Conservation (phyloP, 2,797 vertebrate genomes). For the Eulemur coronatus region DNA sequence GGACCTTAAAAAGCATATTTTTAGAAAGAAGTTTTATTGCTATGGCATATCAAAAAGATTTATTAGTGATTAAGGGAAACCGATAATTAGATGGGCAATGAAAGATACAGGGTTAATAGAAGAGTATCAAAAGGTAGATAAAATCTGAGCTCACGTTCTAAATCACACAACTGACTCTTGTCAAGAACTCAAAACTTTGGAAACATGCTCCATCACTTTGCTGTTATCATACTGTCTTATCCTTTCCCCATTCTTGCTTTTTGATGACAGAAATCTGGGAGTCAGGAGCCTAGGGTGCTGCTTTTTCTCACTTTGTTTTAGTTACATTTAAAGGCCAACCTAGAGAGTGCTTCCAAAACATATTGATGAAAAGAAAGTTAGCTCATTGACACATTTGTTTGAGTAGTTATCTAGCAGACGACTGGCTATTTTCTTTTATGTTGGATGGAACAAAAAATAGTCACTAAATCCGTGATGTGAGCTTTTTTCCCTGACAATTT, state of each 20-base stretch:
- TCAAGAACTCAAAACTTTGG: background rate
- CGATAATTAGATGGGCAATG: background rate
- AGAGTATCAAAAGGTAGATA: background rate
- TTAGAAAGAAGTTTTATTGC: background rate
- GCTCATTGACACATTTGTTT: background rate
- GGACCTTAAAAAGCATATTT: background rate
- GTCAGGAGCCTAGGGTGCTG: background rate
- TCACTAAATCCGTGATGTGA: constrained; percentile 48
- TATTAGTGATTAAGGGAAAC: background rate
- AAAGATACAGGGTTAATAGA: background rate
- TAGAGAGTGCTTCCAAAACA: background rate
- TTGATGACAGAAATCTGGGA: background rate
- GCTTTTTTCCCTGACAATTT: constrained; percentile 38
- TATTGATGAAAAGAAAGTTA: background rate
- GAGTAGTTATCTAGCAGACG: background rate
- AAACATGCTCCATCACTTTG: background rate
- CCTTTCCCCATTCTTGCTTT: background rate
- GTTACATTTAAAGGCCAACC: background rate
- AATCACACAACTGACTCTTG: background rate
- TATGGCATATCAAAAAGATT: background rate
- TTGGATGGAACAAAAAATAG: constrained; percentile 35
- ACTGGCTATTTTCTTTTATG: constrained; percentile 16
- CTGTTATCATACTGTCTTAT: background rate
- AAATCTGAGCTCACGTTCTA: background rate
- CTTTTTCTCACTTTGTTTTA: constrained; percentile 1